Evolutionary conservation across 2,888 invertebrate genomes (phyloP).

Genomic region (Pachycephus smyrnensis): DNA sequence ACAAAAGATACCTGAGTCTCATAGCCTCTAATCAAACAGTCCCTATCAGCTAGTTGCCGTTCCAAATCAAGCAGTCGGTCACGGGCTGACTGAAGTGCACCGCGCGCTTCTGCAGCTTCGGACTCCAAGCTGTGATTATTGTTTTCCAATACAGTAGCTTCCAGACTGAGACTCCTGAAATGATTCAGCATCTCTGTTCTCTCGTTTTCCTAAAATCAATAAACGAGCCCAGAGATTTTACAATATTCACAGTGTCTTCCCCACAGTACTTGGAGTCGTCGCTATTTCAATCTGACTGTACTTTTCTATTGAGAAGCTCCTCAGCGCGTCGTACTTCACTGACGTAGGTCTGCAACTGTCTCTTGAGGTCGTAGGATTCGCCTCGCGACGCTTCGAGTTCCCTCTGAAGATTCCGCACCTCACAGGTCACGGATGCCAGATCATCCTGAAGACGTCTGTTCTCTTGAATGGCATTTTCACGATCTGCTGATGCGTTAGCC

Average conservation of each 20-base stretch:
- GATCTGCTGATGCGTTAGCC: slow-evolving; percentile 69
- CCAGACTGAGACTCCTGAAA: slow-evolving; percentile 81
- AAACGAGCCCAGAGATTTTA: not conserved
- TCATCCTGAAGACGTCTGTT: slow-evolving; percentile 82
- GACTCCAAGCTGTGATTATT: slow-evolving; percentile 84
- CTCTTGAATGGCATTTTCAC: slow-evolving; percentile 74
- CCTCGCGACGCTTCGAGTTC: slow-evolving; percentile 77
- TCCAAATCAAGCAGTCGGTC: slow-evolving; percentile 76
- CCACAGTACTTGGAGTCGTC: not conserved
- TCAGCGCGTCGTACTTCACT: slow-evolving; percentile 84
- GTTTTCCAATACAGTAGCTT: slow-evolving; percentile 81
- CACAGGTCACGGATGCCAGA: slow-evolving; percentile 74
- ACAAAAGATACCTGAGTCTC: slow-evolving; percentile 69
- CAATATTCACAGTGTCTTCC: not conserved
- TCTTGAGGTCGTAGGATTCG: slow-evolving; percentile 80
- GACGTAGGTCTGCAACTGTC: slow-evolving; percentile 84
- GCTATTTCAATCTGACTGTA: slow-evolving; percentile 42
- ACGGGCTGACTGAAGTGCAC: slow-evolving; percentile 71
- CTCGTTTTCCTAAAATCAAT: slow-evolving; percentile 76
- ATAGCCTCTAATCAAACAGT: slow-evolving; percentile 69
- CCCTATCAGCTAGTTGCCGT: slow-evolving; percentile 72
- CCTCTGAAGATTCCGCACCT: slow-evolving; percentile 73
- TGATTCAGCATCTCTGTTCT: slow-evolving; percentile 84
- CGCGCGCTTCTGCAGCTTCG: slow-evolving; percentile 79
- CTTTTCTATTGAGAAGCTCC: slow-evolving; percentile 79